Conservation (phyloP, 2,888 invertebrate genomes). For the Odontocolon sp. region DNA sequence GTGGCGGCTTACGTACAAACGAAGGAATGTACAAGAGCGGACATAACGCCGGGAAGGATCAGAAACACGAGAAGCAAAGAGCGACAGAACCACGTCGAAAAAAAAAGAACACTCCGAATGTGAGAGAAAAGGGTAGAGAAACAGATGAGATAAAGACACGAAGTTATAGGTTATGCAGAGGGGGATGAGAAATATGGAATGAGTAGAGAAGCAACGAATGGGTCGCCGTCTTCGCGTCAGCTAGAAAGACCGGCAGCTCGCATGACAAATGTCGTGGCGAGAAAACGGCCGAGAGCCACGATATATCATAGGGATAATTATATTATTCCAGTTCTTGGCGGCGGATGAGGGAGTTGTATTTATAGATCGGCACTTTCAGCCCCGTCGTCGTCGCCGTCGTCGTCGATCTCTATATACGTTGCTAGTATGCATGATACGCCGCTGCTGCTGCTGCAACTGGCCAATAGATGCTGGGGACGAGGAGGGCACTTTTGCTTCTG, state of each 20-base stretch:
- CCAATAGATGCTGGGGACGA: constrained; percentile 2
- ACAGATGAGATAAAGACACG: not conserved
- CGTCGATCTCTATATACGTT: constrained; percentile 36
- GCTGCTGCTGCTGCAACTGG: constrained; percentile 4
- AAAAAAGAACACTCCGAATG: constrained; percentile 6
- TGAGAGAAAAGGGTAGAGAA: constrained; percentile 27
- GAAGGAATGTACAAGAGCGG: constrained; percentile 1
- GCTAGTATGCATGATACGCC: constrained; percentile 47
- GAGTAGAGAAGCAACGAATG: constrained; percentile 66
- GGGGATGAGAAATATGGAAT: constrained; percentile 45
- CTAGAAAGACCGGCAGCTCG: constrained; percentile 53
- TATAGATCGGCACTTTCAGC: constrained; percentile 35
- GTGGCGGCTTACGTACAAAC: not conserved
- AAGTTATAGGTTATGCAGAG: not conserved
- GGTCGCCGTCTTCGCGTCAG: constrained; percentile 66
- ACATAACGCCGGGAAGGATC: not conserved
- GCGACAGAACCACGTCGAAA: not conserved
- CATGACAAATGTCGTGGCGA: constrained; percentile 72
- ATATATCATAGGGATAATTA: constrained; percentile 79
- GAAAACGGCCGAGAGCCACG: constrained; percentile 70
- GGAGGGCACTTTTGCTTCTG: constrained; percentile 22
- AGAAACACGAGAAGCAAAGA: constrained; percentile 4
- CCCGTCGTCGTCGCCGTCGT: constrained; percentile 5
- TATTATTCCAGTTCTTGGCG: constrained; percentile 72
- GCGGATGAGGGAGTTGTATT: constrained; percentile 28